A percentile compares a stretch with the other conserved stretches of the same genome.
Evolutionary conservation across 2,888 invertebrate genomes (phyloP).

Genomic region (Ryuthela nishihirai): DNA sequence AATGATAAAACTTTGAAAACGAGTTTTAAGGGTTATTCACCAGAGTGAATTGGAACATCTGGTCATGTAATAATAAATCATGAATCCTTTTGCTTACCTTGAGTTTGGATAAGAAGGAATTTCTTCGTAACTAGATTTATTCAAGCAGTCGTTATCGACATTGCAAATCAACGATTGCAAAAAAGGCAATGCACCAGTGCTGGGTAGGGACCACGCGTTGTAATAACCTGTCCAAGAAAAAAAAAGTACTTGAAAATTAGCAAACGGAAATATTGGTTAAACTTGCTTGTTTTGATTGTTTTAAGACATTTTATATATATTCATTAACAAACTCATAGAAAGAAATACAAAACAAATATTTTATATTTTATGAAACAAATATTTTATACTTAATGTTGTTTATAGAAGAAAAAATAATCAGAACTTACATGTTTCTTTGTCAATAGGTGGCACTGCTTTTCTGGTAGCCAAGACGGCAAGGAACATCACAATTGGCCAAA

Average conservation of each 20-base stretch:
- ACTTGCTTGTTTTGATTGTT: neutral
- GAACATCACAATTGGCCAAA: slow-evolving; percentile 43
- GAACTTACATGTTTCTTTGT: slow-evolving; percentile 40
- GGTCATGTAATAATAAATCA: too few relatives aligned
- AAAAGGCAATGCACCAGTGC: slow-evolving; percentile 41
- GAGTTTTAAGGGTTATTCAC: too few relatives aligned
- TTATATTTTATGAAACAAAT: neutral
- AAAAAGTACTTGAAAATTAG: neutral
- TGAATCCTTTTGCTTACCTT: slow-evolving; percentile 40
- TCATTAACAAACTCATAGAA: too few relatives aligned
- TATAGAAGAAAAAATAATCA: neutral
- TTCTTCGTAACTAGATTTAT: slow-evolving; percentile 38
- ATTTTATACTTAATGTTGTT: neutral
- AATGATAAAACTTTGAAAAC: too few relatives aligned
- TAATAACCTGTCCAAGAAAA: slow-evolving; percentile 37
- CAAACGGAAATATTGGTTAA: neutral
- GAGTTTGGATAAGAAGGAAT: slow-evolving; percentile 41
- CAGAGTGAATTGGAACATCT: too few relatives aligned
- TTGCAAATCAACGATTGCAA: slow-evolving; percentile 43
- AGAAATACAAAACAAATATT: too few relatives aligned
- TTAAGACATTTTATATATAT: neutral
- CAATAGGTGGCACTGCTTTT: slow-evolving; percentile 39
- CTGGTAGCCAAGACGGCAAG: slow-evolving; percentile 39
- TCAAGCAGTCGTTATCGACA: slow-evolving; percentile 42
- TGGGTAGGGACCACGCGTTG: slow-evolving; percentile 42